phyloP scores from a whole-genome alignment of 2,797 vertebrate species.

The Fringilla coelebs region DNA sequence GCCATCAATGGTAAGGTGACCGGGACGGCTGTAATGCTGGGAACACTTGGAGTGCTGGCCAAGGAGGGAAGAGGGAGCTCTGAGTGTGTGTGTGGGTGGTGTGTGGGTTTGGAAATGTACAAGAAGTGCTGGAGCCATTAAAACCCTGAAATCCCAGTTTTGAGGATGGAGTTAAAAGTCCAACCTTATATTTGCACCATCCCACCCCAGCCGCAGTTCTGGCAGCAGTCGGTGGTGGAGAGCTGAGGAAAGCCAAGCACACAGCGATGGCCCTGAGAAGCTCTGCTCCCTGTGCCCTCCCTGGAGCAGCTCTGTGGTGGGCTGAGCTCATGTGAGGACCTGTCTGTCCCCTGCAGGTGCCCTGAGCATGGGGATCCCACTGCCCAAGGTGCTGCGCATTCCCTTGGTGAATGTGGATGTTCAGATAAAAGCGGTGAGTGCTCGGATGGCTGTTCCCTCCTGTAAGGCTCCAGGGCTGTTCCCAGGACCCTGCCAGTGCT shows the following conservation, averaged over 20 bases:
- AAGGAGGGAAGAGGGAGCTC: too few species aligned
- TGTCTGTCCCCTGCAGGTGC: not conserved
- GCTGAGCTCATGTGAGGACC: not conserved
- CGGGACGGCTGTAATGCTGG: accelerated
- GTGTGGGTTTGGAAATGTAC: not conserved
- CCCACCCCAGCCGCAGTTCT: not conserved
- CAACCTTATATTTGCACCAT: not conserved
- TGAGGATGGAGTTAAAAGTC: not conserved
- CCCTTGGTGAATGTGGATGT: accelerated
- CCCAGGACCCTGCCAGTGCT: not conserved
- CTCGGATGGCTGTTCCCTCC: accelerated
- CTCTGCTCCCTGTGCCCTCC: not conserved
- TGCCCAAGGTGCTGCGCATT: not conserved
- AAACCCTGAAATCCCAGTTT: not conserved
- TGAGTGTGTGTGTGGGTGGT: accelerated
- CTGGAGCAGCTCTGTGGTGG: accelerated
- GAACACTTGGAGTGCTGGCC: not conserved
- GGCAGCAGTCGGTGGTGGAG: not conserved
- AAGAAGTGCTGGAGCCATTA: accelerated
- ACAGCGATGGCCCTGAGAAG: accelerated
- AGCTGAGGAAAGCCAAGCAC: not conserved
- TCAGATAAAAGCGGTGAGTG: not conserved
- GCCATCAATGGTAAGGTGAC: not conserved
- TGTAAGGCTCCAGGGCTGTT: not conserved
- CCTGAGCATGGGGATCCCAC: not conserved